Evolutionary conservation across 2,888 invertebrate species (phyloP), one percentile per base, ranked within the genome.

Genomic region (Alloscopus bannaensis): DNA sequence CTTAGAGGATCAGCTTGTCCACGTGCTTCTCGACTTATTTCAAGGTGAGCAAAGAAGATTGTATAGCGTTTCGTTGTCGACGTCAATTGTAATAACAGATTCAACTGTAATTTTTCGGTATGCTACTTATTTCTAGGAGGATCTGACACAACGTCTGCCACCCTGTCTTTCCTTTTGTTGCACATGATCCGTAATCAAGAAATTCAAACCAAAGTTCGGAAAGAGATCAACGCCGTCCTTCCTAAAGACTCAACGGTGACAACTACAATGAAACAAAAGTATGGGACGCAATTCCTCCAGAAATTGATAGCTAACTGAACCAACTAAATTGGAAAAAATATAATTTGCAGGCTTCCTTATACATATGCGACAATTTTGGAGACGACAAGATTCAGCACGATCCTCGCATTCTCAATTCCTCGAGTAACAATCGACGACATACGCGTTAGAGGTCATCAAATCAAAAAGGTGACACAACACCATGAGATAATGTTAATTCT

Each of bases 91-190:
- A 22, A 45, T 45, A 72, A 11, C 71, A 72, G 40, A 47, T 72
- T 16, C 6, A 57, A 36, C 57, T 72, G n/a, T 52, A 40, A n/a
- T 24, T 72, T 24, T 26, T 62, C 3, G 71, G 62, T 50, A 31
- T 62, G 18, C 52, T 72, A 31, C 62, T 40, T 73, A 18, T 18
- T 36, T 47, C n/a, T 47, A 45, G 78, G 64, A 24, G 78, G 78
- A 59, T 4, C 64, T 18, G 78, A 78, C 13, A 71, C 59, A 1
- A n/a, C 6, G 4, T 18, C 3, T 20, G 18, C 3, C 2, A 29
- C 31, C 18, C 1, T 59, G 31, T 3, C 3, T 1, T 59, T 29
- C 8, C 3, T 11, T n/a, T 1, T 59, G 11, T 11, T 59, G 1
- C 31, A 59, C 18, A 2, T 59, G 31, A 18, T 59, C 1, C 18